Evolutionary conservation across 2,888 invertebrate genomes (phyloP).

Genomic region (Drosophila crucigera): DNA sequence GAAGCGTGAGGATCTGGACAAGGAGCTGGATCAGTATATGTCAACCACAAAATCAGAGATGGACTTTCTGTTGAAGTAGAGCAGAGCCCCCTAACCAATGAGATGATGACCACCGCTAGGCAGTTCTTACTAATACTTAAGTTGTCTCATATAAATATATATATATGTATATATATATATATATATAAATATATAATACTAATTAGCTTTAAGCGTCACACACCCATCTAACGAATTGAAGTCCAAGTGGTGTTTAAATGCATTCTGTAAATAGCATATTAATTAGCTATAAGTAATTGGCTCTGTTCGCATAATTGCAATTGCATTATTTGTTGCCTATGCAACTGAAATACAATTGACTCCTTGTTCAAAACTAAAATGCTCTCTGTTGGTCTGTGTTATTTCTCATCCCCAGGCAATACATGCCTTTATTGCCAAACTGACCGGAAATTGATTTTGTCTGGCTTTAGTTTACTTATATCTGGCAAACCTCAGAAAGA

Average conservation of each 20-base stretch:
- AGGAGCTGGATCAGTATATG: conserved; percentile 91
- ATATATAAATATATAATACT: conserved; percentile 25
- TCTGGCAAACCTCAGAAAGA: conserved; percentile 16
- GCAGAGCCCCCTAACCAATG: conserved; percentile 20
- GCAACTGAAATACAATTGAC: conserved; percentile 53
- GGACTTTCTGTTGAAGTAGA: conserved; percentile 79
- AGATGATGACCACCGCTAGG: conserved; percentile 62
- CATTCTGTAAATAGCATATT: conserved; percentile 49
- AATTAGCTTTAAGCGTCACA: conserved; percentile 51
- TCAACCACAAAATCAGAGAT: conserved; percentile 87
- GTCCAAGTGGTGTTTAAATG: conserved; percentile 14
- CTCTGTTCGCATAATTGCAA: conserved; percentile 42
- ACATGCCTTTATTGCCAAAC: conserved; percentile 7
- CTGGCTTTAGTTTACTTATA: conserved; percentile 29
- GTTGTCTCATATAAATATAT: conserved; percentile 19
- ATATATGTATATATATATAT: conserved; percentile 11
- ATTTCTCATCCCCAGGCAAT: background rate
- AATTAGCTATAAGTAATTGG: conserved; percentile 34
- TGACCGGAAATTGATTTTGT: conserved; percentile 51
- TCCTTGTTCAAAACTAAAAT: conserved; percentile 44
- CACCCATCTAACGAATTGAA: conserved; percentile 3
- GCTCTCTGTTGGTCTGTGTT: background rate
- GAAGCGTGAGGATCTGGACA: conserved; percentile 88
- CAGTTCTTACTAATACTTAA: conserved; percentile 51
- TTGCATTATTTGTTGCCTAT: conserved; percentile 34